These are phyloP conservation scores for Clarias gariepinus DNA, from an alignment of 2,113 vertebrate genomes.

Conservation along the genomic window DNA sequence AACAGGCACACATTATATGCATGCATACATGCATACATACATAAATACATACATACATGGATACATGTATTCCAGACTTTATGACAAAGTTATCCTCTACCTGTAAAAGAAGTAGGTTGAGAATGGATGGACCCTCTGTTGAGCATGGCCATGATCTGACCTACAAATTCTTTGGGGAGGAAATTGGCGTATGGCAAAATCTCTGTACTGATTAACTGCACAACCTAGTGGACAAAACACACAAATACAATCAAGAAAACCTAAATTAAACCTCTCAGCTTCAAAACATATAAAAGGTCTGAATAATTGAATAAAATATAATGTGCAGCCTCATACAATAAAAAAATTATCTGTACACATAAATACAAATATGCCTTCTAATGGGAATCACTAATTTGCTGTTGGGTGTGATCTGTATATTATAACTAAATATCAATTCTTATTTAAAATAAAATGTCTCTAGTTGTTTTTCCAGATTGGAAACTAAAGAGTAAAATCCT, in stretches of 20 bases:
- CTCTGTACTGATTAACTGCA: slow-evolving; percentile 96
- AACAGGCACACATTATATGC: not conserved
- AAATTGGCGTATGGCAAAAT: slow-evolving; percentile 98
- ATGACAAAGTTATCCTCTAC: slow-evolving; percentile 65
- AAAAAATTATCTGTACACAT: not conserved
- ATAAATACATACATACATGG: not conserved
- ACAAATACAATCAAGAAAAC: slow-evolving; percentile 46
- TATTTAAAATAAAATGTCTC: not conserved
- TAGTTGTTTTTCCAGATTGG: not conserved
- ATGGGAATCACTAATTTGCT: no score
- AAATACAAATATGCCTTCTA: not conserved
- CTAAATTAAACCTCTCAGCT: not conserved
- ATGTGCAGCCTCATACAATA: not conserved
- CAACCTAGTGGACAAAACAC: slow-evolving; percentile 77
- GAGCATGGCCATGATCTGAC: slow-evolving; percentile 98
- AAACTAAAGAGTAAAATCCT: slow-evolving; percentile 52
- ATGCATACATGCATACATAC: no score
- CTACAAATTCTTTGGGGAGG: slow-evolving; percentile 98
- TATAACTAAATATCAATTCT: no score
- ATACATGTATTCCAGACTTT: not conserved
- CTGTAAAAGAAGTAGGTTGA: slow-evolving; percentile 97
- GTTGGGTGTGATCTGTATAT: not conserved
- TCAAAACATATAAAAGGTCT: not conserved
- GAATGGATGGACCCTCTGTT: slow-evolving; percentile 99
- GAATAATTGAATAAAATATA: not conserved